A percentile compares a stretch with the other conserved stretches of the same genome.
These are phyloP conservation scores for Galagoides demidoff DNA, from an alignment of 2,797 vertebrate species.

Conservation along the genomic window DNA sequence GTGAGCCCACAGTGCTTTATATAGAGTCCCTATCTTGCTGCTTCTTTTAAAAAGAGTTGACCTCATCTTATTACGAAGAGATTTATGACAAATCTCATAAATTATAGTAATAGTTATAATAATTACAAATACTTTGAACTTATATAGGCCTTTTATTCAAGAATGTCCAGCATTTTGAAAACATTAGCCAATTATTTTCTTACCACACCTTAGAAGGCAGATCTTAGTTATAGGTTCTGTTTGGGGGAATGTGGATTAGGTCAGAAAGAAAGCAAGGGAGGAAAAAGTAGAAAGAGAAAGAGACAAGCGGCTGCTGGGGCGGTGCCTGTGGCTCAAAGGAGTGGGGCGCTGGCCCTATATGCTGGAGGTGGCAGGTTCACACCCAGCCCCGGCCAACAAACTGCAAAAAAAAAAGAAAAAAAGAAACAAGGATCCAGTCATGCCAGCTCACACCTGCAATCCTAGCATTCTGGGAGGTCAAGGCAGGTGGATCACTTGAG, in stretches of 20 bases:
- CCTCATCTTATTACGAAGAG: slow-evolving; percentile 76
- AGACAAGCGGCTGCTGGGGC: no score
- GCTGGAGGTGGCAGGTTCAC: no score
- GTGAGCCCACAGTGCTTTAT: slow-evolving; percentile 68
- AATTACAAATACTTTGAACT: slow-evolving; percentile 84
- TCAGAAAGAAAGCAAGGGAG: not conserved
- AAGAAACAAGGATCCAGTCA: no score
- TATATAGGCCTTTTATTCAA: slow-evolving; percentile 80
- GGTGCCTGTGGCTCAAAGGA: no score
- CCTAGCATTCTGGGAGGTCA: not conserved
- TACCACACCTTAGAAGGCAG: slow-evolving; percentile 39
- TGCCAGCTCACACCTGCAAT: not conserved
- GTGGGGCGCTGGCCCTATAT: no score
- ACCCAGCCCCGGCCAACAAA: no score
- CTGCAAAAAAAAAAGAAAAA: no score
- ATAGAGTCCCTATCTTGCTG: slow-evolving; percentile 77
- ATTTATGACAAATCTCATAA: slow-evolving; percentile 79
- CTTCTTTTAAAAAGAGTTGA: slow-evolving; percentile 80
- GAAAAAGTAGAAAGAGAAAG: fast-evolving
- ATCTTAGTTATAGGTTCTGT: slow-evolving; percentile 22
- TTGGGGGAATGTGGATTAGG: not conserved
- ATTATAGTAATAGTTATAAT: slow-evolving; percentile 77
- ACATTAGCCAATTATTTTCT: slow-evolving; percentile 62
- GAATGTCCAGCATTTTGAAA: slow-evolving; percentile 71
- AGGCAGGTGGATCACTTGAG: not conserved